phyloP scores from a whole-genome alignment of 2,888 invertebrate genomes.

The Tetranychus piercei region DNA sequence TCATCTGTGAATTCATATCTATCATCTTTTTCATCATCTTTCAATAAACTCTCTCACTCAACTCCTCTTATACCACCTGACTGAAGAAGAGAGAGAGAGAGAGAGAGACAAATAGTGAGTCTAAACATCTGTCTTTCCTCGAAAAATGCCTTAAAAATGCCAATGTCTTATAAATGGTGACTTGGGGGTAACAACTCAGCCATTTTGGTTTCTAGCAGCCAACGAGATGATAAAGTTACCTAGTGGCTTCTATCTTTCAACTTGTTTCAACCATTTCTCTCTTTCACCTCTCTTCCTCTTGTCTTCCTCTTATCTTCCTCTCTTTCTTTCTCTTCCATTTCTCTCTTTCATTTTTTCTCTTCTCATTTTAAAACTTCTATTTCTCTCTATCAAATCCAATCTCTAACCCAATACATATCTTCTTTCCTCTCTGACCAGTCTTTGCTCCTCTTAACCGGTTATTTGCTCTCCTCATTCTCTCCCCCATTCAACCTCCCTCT shows the following conservation, averaged over 20 bases:
- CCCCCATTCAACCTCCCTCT: not conserved
- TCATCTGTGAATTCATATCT: not conserved
- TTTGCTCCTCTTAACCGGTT: too few species aligned
- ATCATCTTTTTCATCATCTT: not conserved
- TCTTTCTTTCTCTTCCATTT: slow-evolving; percentile 4
- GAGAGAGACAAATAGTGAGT: too few species aligned
- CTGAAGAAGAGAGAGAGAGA: too few species aligned
- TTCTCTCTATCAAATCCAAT: too few species aligned
- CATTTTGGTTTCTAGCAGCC: not conserved
- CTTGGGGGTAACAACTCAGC: too few species aligned
- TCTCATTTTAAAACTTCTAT: not conserved
- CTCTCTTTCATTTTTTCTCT: not conserved
- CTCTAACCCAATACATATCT: too few species aligned
- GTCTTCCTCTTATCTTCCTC: slow-evolving; percentile 2
- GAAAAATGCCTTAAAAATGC: too few species aligned
- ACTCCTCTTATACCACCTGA: not conserved
- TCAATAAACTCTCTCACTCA: not conserved
- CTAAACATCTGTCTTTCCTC: too few species aligned
- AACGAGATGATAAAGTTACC: not conserved
- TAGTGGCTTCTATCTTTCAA: not conserved
- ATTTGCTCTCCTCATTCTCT: slow-evolving; percentile 6
- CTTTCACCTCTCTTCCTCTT: not conserved
- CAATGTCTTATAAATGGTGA: too few species aligned
- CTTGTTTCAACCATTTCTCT: not conserved
- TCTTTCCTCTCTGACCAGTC: too few species aligned